Evolutionary conservation across 2,113 vertebrate genomes (phyloP).

Genomic region (Bothrops jararaca): DNA sequence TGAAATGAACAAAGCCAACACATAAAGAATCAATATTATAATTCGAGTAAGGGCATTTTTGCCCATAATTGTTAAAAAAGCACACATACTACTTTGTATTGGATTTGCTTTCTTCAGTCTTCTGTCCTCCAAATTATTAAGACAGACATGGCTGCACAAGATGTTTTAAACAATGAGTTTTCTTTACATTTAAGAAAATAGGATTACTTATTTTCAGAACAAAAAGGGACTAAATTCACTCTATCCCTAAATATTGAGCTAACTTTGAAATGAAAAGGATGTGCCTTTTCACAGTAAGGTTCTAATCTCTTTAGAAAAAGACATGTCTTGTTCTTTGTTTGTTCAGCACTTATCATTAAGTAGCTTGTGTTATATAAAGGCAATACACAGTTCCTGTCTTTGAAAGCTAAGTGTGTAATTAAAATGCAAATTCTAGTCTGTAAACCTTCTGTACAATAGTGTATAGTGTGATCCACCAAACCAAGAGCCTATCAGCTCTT

Average conservation of each 20-base stretch:
- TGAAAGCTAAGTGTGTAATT: conserved; percentile 9
- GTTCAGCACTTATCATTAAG: conserved; percentile 29
- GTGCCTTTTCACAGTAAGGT: background rate
- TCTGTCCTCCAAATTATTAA: background rate
- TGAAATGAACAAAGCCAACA: background rate
- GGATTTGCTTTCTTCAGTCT: background rate
- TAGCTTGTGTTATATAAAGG: conserved; percentile 2
- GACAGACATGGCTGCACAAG: background rate
- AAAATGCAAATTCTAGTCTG: conserved; percentile 13
- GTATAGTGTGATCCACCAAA: background rate
- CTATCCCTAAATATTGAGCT: background rate
- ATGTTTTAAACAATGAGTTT: background rate
- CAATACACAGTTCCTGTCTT: conserved; percentile 4
- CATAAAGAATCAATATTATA: background rate
- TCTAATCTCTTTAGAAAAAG: conserved; percentile 24
- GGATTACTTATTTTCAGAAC: background rate
- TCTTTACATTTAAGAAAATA: background rate
- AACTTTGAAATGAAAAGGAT: background rate
- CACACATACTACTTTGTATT: background rate
- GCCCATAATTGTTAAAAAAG: background rate
- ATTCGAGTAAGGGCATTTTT: background rate
- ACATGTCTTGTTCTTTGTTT: conserved; percentile 14
- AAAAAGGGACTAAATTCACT: background rate
- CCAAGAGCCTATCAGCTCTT: background rate
- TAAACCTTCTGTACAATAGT: background rate